Conservation (phyloP, 2,888 invertebrate genomes). For the Pristionchus exspectatus region DNA sequence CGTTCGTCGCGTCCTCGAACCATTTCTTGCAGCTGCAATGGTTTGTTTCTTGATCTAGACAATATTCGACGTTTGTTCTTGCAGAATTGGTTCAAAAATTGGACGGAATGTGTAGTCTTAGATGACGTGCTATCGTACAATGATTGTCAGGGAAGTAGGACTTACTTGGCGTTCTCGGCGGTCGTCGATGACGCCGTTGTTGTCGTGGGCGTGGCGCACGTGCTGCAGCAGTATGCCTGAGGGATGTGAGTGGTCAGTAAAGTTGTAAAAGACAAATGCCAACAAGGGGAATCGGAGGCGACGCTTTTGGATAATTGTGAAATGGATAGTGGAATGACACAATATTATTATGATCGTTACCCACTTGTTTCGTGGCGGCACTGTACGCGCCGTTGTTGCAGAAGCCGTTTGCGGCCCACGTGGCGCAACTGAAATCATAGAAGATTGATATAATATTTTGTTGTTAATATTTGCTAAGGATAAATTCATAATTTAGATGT, state of each 20-base stretch:
- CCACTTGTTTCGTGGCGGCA: neutral
- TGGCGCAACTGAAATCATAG: neutral
- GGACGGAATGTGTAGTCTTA: neutral
- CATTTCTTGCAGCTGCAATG: neutral
- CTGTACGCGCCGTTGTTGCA: conserved; percentile 9
- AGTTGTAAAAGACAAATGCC: too few relatives aligned
- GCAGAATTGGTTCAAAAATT: neutral
- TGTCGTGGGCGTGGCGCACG: neutral
- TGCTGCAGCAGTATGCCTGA: conserved; percentile 2
- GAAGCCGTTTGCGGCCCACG: conserved; percentile 36
- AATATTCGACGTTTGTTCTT: neutral
- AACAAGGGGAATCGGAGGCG: too few relatives aligned
- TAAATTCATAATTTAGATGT: neutral
- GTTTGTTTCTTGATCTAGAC: neutral
- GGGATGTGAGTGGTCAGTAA: neutral
- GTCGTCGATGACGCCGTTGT: neutral
- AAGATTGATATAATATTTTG: neutral
- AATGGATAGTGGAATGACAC: too few relatives aligned
- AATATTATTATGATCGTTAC: too few relatives aligned
- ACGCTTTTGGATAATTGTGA: too few relatives aligned
- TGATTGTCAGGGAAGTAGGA: too few relatives aligned
- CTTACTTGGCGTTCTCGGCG: neutral
- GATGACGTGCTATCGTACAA: too few relatives aligned
- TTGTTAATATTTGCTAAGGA: neutral
- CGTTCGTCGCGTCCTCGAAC: neutral